A percentile compares a stretch with the other conserved stretches of the same genome.
phyloP scores from a whole-genome alignment of 2,888 invertebrate genomes.

The Liodrosophila aerea region DNA sequence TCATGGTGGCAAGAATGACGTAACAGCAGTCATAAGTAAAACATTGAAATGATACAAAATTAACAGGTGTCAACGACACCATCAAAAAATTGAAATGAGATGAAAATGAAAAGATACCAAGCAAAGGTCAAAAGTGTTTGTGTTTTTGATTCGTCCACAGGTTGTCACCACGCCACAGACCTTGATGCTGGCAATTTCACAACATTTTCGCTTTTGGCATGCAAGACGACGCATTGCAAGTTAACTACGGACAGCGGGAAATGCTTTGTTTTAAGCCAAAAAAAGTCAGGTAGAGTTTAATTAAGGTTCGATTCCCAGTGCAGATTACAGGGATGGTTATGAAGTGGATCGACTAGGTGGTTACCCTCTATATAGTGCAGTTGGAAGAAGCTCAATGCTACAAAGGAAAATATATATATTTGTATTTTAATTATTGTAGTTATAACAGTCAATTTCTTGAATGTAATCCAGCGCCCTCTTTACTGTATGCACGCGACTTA shows the following conservation, averaged over 20 bases:
- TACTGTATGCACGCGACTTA: too few relatives aligned
- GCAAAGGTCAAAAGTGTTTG: conserved; percentile 56
- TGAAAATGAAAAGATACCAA: conserved; percentile 15
- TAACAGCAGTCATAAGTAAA: conserved; percentile 45
- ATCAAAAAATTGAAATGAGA: conserved; percentile 20
- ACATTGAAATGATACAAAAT: conserved; percentile 37
- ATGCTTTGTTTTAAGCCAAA: conserved; percentile 29
- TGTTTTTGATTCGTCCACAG: conserved; percentile 21
- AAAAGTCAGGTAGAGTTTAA: conserved; percentile 35
- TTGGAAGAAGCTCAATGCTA: too few relatives aligned
- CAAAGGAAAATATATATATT: too few relatives aligned
- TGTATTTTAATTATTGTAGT: too few relatives aligned
- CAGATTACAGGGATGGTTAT: conserved; percentile 24
- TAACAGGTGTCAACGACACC: conserved; percentile 64
- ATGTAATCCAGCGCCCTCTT: too few relatives aligned
- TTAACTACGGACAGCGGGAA: conserved; percentile 21
- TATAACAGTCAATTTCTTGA: too few relatives aligned
- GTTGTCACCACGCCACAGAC: conserved; percentile 50
- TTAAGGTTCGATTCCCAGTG: conserved; percentile 36
- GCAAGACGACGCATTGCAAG: conserved; percentile 64
- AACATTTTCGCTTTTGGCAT: conserved; percentile 61
- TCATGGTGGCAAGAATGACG: conserved; percentile 60
- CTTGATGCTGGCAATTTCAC: conserved; percentile 66
- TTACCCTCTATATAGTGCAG: conserved; percentile 17
- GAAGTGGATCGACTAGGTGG: background rate